Percentiles rank a stretch among this genome's conserved stretches.
phyloP scores from a whole-genome alignment of 2,888 invertebrate genomes.

The Blomia tropicalis region DNA sequence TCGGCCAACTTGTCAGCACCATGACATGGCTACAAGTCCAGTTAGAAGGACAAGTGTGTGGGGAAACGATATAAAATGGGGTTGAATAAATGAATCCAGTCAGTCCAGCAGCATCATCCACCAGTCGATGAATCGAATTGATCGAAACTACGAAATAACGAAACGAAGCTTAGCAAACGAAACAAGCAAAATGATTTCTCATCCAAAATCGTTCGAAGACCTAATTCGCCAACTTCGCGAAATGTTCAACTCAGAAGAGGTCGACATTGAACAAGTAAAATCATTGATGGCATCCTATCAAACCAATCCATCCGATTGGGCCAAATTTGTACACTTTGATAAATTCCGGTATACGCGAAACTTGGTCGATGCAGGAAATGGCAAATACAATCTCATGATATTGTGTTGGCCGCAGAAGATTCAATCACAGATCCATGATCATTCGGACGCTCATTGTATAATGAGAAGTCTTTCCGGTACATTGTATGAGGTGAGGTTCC shows the following conservation, averaged over 20 bases:
- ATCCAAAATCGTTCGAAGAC: constrained; percentile 31
- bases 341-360: constrained; percentile 89
- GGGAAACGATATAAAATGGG: too few species aligned
- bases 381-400: constrained; percentile 88
- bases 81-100: too few species aligned
- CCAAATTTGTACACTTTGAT: constrained; percentile 82
- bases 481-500: constrained; percentile 63
- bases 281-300: constrained; percentile 62
- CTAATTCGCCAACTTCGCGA: constrained; percentile 47
- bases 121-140: too few species aligned
- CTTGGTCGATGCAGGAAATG: constrained; percentile 85
- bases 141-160: too few species aligned
- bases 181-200: neutral
- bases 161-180: too few species aligned
- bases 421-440: constrained; percentile 87
- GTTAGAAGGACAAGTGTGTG: too few species aligned
- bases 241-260: constrained; percentile 59
- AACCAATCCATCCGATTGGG: constrained; percentile 78
- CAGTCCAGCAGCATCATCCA: too few species aligned
- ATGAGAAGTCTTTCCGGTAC: constrained; percentile 53
- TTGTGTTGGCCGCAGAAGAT: constrained; percentile 97
- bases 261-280: constrained; percentile 78
- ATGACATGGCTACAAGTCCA: too few species aligned
- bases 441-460: constrained; percentile 88
- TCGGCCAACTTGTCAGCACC: too few species aligned